Evolutionary conservation across 1,140 invertebrate genomes (phyloP), one percentile per base, ranked within the genome.

Genomic region (Melanaphis sacchari): DNA sequence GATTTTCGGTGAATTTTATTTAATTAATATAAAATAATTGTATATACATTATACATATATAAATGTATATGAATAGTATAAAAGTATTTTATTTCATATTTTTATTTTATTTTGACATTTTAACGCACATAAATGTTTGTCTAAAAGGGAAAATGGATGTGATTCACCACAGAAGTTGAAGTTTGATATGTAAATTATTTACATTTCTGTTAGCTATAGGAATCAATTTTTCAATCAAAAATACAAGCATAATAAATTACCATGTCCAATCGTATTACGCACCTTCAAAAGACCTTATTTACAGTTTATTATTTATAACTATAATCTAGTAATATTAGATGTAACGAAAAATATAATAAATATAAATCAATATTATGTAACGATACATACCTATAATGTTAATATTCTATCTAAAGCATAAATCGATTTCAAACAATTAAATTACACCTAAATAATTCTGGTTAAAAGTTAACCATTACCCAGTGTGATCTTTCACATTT

Each of bases 171-270:
- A 91, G n/a, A 91, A 21, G 90, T 36, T 91, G n/a, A 91, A 21
- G 90, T 36, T 91, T 40, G 54, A 26, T 66, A 90, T 91, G 66
- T 43, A 91, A 91, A 91, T 91, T 66, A 91, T 91, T 66, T 91
- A 8, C 36, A 36, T 91, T 66, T 40, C 43, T 24, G 90, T 91
- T 59, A 76, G 6, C 59, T 43, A 36, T 43, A 59, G 31, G 41
- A 76, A 81, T 66, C 59, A 21, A 91, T 81, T 91, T 76, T 91
- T 91, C 66, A 91, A 40, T 89, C 2, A 52, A 24, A 52, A 24
- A 40, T 54, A 52, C 24, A 38, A 5, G 22, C 87, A 8, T 89
- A 88, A 87, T 49, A 49, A 22, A 52, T 31, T 43, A n/a, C 22
- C 41, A 85, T 40, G 38, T 3, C 31, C 11, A 31, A 85, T 40